Conservation (phyloP, 2,888 invertebrate genomes). For the Tenthredo livida region DNA sequence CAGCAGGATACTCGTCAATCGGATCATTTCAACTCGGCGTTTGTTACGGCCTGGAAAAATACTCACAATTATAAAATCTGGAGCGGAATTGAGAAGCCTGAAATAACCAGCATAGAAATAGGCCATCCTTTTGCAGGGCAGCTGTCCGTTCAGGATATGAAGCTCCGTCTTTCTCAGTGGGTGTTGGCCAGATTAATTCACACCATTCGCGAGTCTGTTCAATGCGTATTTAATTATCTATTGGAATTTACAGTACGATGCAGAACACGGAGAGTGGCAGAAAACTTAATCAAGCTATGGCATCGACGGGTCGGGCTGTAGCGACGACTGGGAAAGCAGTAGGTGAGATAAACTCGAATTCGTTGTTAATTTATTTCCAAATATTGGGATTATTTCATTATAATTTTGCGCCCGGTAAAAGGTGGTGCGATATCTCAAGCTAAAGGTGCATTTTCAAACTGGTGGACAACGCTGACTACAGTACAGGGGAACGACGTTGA, state of each 20-base stretch:
- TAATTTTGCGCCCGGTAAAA: conserved; percentile 67
- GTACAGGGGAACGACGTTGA: conserved; percentile 76
- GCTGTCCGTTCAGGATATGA: conserved; percentile 96
- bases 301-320: conserved; percentile 94
- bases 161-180: conserved; percentile 92
- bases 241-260: conserved; percentile 87
- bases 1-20: conserved; percentile 88
- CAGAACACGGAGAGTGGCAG: conserved; percentile 96
- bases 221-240: conserved; percentile 24
- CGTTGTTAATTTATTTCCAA: not conserved
- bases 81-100: conserved; percentile 81
- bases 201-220: not conserved
- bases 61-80: conserved; percentile 95
- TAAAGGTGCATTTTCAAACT: conserved; percentile 91
- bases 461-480: conserved; percentile 89
- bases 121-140: conserved; percentile 98
- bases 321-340: conserved; percentile 88
- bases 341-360: conserved; percentile 78
- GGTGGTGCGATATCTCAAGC: conserved; percentile 94
- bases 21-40: conserved; percentile 93
- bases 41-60: conserved; percentile 90
- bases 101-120: conserved; percentile 79
- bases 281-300: conserved; percentile 95
- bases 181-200: not conserved
- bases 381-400: not conserved